A percentile compares a stretch with the other conserved stretches of the same genome.
These are phyloP conservation scores for Brachyptera putata DNA, from an alignment of 2,888 invertebrate genomes.

Conservation along the genomic window DNA sequence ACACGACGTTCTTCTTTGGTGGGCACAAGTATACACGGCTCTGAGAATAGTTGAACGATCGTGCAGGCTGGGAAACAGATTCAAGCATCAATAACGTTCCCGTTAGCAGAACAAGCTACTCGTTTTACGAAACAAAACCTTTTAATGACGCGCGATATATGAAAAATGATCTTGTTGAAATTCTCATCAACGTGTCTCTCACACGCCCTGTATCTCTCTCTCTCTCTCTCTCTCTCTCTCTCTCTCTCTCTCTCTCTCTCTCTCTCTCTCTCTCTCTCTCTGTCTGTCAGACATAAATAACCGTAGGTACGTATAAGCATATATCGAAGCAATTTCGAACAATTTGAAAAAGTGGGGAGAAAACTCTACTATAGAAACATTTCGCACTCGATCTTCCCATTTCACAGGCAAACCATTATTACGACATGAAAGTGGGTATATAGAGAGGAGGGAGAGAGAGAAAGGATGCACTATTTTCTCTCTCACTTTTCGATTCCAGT, in stretches of 20 bases:
- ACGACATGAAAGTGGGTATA: neutral
- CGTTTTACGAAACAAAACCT: neutral
- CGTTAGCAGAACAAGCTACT: too few relatives aligned
- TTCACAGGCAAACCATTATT: constrained; percentile 1
- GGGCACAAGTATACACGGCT: neutral
- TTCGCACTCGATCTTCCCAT: neutral
- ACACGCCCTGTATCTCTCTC: neutral
- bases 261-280: too few relatives aligned
- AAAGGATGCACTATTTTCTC: constrained; percentile 16
- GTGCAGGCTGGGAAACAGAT: too few relatives aligned
- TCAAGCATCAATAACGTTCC: too few relatives aligned
- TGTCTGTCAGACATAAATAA: too few relatives aligned
- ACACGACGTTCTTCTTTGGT: too few relatives aligned
- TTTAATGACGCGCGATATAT: neutral
- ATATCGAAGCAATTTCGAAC: neutral
- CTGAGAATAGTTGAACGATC: neutral
- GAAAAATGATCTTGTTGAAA: constrained; percentile 13
- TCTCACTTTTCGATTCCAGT: constrained; percentile 16
- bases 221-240: too few relatives aligned
- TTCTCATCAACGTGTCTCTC: neutral
- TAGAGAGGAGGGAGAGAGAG: too few relatives aligned
- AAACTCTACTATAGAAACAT: neutral
- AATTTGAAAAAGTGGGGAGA: neutral
- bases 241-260: too few relatives aligned
- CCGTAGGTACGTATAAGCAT: too few relatives aligned